Evolutionary conservation across 2,888 invertebrate genomes (phyloP), one percentile per base, ranked within the genome.

Genomic region (Tetranychus piercei): DNA sequence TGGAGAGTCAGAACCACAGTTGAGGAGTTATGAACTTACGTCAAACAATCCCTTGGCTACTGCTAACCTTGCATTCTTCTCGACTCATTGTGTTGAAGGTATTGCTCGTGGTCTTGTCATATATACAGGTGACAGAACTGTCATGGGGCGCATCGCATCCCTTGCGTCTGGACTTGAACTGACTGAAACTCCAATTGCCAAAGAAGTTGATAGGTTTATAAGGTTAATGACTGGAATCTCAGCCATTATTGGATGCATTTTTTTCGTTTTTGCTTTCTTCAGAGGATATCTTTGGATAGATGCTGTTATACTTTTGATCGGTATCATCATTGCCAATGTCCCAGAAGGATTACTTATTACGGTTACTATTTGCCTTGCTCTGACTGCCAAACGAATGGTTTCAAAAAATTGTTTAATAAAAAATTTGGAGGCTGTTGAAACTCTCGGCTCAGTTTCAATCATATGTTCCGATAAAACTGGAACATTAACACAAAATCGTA

Each of bases 381-480:
- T 99, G 79, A 99, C 97, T 80, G 97, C 97, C 82, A 97, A 97
- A 84, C 89, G 97, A 82, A 99, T 97, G 97, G 97, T 97, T 80
- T 92, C 92, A 79, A 96, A 96, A 87, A 97, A 96, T 85, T 96
- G 96, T 83, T 86, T 99, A 82, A 97, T 99, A 6, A 99, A 99
- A 88, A 97, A 99, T 85, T 87, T 99, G 85, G 96, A 99, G 86
- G 97, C 97, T 81, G 97, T 99, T 64, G 97, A 99, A 85, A 99
- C 97, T 71, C 87, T 99, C 76, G 97, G 99, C 75, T 97, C 97
- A 71, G 99, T 97, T 20, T 96, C 95, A 77, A 97, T 96, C 79
- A 99, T 99, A 84, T 99, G 97, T 86, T 97, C 96, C 20, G 97
- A 97, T 84, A 97, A 97, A 86, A 97, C 97, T 79, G 97, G 97